Evolutionary conservation across 1,140 invertebrate genomes (phyloP), one percentile per base, ranked within the genome.

Genomic region (Drosophila orosa): DNA sequence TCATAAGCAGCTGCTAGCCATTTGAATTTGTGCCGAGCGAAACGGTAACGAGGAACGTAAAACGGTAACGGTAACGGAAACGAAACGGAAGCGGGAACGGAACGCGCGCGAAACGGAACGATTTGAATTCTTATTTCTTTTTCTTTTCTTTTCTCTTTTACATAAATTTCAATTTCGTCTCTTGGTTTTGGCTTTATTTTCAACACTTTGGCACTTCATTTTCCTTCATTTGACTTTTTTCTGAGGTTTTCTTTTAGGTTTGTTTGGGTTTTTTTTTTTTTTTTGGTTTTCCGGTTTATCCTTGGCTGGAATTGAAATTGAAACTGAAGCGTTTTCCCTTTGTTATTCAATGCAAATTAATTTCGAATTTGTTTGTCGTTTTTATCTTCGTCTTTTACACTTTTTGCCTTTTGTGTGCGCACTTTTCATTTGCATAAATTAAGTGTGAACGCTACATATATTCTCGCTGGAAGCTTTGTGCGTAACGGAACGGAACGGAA

Each of bases 1-100:
- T 92, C 91, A 91, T 92, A 91, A 81, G 74, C 76, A 90, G 78
- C 77, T 86, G 69, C 78, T 67, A 86, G 85, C 91, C 86, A 91
- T 90, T 78, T 82, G 80, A 78, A 67, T 27, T 22, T 57, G 50
- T 75, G 72, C 63, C 58, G 58, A 66, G 59, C 67, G 76, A 63
- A 76, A 67, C 48, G 29, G 76, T 57, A 76, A 67, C 48, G 29
- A 15, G 35, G 12, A 59, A 66, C 45, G 48, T 15, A 45, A 60
- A 59, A 66, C 45, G 48, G 17, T 39, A 60, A 19, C 69, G 40
- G 37, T 45, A 65, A 62, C 48, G 67, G 31, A 3, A 17, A 25
- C 35, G 57, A 27, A 54, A 47, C 55, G 47, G 37, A 69, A 66
- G 40, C 63, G 42, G 60, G 13, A 69, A 66, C 58, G 59, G 45